Evolutionary conservation across 35 echinoderm and acorn worm genomes (phyloP), one percentile per base, ranked within the genome.

Genomic region (Acanthaster planci): DNA sequence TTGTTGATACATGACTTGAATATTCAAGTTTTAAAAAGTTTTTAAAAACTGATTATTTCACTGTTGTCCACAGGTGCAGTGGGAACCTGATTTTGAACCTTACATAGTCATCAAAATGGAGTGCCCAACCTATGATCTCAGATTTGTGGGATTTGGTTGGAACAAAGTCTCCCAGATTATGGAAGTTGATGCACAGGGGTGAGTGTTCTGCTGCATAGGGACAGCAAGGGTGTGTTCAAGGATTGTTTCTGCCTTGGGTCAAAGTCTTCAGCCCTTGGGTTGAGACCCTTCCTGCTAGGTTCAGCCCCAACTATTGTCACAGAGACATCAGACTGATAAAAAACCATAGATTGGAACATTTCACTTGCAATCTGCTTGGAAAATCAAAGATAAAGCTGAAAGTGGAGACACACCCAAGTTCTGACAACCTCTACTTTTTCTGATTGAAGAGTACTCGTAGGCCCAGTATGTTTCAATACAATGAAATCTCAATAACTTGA

Each of bases 91-190:
- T 78, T 97, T 97, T 88, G 95, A 97, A 36, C 95, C 95, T 0
- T 97, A 97, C 57, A 85, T 97, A 68, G 95, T 97, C 21, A 77
- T 97, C 8, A 97, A 85, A 81, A 97, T 90, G 84, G 88, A 97
- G 51, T 97, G 95, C 64, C 95, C 95, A 75, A 81, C 35, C 1
- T 97, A 97, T 52, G 95, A 97, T 31, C 67, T 40, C 38, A 51
- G 95, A 51, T 97, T 97, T 67, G 68, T 97, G 19, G 95, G 95
- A n/a, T 97, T 93, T 90, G 95, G 95, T 19, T 93, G 95, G 91
- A 93, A 97, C 59, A 97, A 97, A 76, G 90, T 93, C 6, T 90
- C 95, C 26, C 95, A 97, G 21, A 93, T 97, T 14, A 97, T 97
- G 95, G 91, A 93, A 44, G 39, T 97, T 19, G 90, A 93, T 86